These are phyloP conservation scores for Augochlorella aurata DNA, from an alignment of 2,888 invertebrate species.

Conservation along the genomic window DNA sequence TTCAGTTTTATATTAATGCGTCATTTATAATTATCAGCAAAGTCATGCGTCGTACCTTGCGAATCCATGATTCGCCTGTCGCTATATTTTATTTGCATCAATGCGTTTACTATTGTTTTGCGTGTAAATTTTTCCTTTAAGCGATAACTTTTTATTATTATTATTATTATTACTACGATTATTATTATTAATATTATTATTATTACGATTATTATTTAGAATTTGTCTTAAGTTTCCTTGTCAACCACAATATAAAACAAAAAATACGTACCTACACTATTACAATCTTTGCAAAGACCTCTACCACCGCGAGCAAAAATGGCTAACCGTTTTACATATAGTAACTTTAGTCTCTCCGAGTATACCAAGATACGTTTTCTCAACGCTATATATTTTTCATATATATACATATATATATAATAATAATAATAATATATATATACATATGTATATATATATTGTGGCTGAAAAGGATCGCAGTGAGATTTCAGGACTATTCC, in stretches of 20 bases:
- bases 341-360: conserved; percentile 37
- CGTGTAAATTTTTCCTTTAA: conserved; percentile 65
- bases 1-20: conserved; percentile 58
- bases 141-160: conserved; percentile 57
- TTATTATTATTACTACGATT: conserved; percentile 35
- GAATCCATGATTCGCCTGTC: conserved; percentile 56
- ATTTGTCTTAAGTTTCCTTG: conserved; percentile 60
- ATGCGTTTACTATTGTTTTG: conserved; percentile 64
- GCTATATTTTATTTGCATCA: conserved; percentile 57
- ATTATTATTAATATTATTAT: conserved; percentile 42
- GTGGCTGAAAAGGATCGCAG: conserved; percentile 84
- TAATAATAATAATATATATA: no score
- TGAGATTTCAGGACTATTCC: conserved; percentile 51
- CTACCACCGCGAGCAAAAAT: conserved; percentile 25
- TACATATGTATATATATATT: conserved; percentile 77
- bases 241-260: conserved; percentile 68
- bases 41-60: conserved; percentile 63
- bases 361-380: conserved; percentile 46
- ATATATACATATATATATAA: conserved; percentile 2
- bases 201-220: conserved; percentile 49
- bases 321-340: conserved; percentile 44
- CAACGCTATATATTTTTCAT: conserved; percentile 51
- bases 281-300: conserved; percentile 37
- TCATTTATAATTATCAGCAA: conserved; percentile 48
- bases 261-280: conserved; percentile 18